A percentile compares a stretch with the other conserved stretches of the same genome.
Evolutionary conservation across 1,140 invertebrate genomes (phyloP).

Genomic region (Apis florea): DNA sequence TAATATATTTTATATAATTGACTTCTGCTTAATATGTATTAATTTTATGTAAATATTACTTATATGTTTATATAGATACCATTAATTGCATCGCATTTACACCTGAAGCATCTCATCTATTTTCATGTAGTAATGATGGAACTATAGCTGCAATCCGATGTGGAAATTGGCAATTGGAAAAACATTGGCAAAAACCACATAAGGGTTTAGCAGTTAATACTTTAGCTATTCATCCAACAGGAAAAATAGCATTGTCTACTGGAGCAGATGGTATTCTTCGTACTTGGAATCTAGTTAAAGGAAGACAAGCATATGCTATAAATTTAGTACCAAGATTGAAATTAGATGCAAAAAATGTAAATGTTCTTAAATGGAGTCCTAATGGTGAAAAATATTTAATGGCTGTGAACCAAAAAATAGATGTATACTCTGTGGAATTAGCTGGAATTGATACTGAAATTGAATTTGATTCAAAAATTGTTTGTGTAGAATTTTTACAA

Average conservation of each 20-base stretch:
- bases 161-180: constrained; percentile 92
- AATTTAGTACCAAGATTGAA: constrained; percentile 87
- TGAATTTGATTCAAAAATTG: constrained; percentile 83
- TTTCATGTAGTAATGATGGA: constrained; percentile 92
- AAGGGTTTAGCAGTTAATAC: constrained; percentile 85
- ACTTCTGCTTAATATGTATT: neutral
- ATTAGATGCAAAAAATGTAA: constrained; percentile 78
- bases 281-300: constrained; percentile 97
- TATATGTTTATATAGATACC: constrained; percentile 80
- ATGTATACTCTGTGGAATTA: constrained; percentile 88
- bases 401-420: constrained; percentile 84
- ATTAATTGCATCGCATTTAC: constrained; percentile 90
- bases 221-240: constrained; percentile 91
- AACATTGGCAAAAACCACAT: constrained; percentile 87
- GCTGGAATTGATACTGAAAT: constrained; percentile 84
- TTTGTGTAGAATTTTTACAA: constrained; percentile 83
- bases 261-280: constrained; percentile 91
- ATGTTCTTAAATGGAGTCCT: constrained; percentile 84
- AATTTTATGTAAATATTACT: constrained; percentile 10
- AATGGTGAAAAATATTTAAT: constrained; percentile 88
- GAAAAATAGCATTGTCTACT: constrained; percentile 92
- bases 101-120: constrained; percentile 87
- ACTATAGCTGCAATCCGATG: constrained; percentile 89
- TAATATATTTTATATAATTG: neutral
- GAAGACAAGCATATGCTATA: constrained; percentile 91